phyloP scores from a whole-genome alignment of 2,797 vertebrate genomes.

The Galaxias olidus region DNA sequence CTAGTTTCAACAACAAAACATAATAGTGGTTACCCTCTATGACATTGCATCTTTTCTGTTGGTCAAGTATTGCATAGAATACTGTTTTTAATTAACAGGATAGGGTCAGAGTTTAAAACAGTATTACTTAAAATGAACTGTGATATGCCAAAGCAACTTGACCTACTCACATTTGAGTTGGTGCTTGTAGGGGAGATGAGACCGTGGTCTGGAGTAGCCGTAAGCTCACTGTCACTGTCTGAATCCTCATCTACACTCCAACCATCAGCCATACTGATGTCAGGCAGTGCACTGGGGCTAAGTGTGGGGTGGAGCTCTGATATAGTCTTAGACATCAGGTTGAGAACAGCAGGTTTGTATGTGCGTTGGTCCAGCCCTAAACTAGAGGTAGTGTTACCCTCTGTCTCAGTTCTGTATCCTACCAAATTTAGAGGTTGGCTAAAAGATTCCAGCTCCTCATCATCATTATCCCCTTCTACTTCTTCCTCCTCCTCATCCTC shows the following conservation, averaged over 20 bases:
- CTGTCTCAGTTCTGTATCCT: slow-evolving; percentile 44
- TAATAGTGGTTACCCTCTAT: too few species aligned
- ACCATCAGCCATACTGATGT: slow-evolving; percentile 71
- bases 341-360: slow-evolving; percentile 70
- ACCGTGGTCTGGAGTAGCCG: slow-evolving; percentile 60
- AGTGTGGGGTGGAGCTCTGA: slow-evolving; percentile 71
- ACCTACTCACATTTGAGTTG: slow-evolving; percentile 71
- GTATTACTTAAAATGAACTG: too few species aligned
- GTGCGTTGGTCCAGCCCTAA: slow-evolving; percentile 53
- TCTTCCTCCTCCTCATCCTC: slow-evolving; percentile 41
- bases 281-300: slow-evolving; percentile 69
- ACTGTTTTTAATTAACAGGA: too few species aligned
- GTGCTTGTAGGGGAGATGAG: slow-evolving; percentile 67
- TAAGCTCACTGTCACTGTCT: slow-evolving; percentile 72
- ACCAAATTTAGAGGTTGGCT: slow-evolving; percentile 49
- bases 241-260: slow-evolving; percentile 76
- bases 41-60: too few species aligned
- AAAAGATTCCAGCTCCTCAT: slow-evolving; percentile 52
- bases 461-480: too few species aligned
- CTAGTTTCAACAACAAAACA: too few species aligned
- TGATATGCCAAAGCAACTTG: neutral
- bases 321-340: slow-evolving; percentile 74
- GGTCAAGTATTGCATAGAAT: too few species aligned
- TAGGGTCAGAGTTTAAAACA: too few species aligned
- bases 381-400: slow-evolving; percentile 34